Percentiles rank a stretch among this genome's conserved stretches.
phyloP scores from a whole-genome alignment of 2,113 vertebrate genomes.

The Pleuronectes platessa region DNA sequence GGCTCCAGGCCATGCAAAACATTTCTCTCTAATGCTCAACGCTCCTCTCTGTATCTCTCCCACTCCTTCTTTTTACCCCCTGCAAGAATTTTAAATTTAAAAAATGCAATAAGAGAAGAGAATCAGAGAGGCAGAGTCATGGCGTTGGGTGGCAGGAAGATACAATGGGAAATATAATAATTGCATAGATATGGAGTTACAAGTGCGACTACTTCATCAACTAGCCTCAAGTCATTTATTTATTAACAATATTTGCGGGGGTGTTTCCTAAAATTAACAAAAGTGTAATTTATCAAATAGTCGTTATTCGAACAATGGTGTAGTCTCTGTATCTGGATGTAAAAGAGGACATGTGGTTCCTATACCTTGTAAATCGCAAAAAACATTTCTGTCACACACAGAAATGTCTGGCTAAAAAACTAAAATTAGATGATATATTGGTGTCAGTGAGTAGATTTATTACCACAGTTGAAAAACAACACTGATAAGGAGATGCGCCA shows the following conservation, averaged over 20 bases:
- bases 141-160: conserved; percentile 14
- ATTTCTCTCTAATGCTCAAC: conserved; percentile 71
- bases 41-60: conserved; percentile 43
- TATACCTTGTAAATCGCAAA: neutral
- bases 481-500: conserved; percentile 75
- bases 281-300: conserved; percentile 9
- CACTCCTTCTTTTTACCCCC: conserved; percentile 51
- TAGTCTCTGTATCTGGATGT: conserved; percentile 24
- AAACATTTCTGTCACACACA: neutral
- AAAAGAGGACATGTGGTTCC: conserved; percentile 25
- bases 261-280: neutral
- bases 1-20: conserved; percentile 77
- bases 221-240: conserved; percentile 31
- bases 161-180: conserved; percentile 35
- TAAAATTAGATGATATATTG: conserved; percentile 72
- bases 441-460: conserved; percentile 71
- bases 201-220: conserved; percentile 38
- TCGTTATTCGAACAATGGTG: neutral
- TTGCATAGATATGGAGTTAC: conserved; percentile 31
- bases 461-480: conserved; percentile 66
- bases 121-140: conserved; percentile 10
- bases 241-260: conserved; percentile 2
- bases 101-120: conserved; percentile 45
- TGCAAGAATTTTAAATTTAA: conserved; percentile 64
- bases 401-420: conserved; percentile 49